These are phyloP conservation scores for Helobdella robusta DNA, from an alignment of 2,888 invertebrate genomes.

Conservation along the genomic window DNA sequence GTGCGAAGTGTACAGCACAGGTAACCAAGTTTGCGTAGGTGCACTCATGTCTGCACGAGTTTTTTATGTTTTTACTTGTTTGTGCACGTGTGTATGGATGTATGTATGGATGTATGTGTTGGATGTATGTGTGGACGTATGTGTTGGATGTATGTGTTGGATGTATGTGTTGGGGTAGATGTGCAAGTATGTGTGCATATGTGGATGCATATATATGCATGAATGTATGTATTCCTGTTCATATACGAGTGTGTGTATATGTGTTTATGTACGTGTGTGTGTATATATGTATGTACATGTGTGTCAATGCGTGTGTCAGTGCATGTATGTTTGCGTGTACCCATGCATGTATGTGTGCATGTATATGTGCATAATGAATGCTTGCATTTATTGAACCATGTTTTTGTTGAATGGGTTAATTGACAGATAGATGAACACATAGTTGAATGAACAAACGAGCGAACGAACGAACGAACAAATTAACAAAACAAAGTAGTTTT, in stretches of 20 bases:
- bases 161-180: constrained; percentile 9
- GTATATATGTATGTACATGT: constrained; percentile 4
- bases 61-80: no score
- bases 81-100: constrained; percentile 2
- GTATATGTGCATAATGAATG: background rate
- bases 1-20: no score
- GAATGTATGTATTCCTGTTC: constrained; percentile 1
- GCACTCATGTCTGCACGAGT: no score
- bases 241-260: constrained; percentile 5
- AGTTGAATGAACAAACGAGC: no score
- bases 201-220: background rate
- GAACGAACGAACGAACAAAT: no score
- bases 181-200: constrained; percentile 5
- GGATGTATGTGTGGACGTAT: constrained; percentile 4
- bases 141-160: constrained; percentile 12
- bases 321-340: background rate
- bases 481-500: no score
- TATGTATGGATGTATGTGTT: constrained; percentile 6
- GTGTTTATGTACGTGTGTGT: constrained; percentile 12
- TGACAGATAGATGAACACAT: no score
- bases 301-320: constrained; percentile 6
- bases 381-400: no score
- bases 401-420: no score
- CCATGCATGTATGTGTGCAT: background rate
- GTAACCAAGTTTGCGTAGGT: no score